Evolutionary conservation across 2,797 vertebrate genomes (phyloP), one percentile per base, ranked within the genome.

Genomic region (Gymnoscopelus braueri): DNA sequence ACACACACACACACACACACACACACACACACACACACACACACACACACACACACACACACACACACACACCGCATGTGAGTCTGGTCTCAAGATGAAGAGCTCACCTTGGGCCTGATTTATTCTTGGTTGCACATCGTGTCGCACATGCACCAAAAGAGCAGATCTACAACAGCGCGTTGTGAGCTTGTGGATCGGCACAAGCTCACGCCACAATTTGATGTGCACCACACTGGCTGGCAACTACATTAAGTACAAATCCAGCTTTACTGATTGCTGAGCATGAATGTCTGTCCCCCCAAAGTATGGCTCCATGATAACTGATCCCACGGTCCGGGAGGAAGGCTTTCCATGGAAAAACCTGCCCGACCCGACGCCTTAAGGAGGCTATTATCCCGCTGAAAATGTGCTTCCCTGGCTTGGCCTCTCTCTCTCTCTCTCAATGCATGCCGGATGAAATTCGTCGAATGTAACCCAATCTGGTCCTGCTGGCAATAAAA

Each of bases 401-500:
- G 50, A 64, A 52, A 79, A 67, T 76, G 57, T 67, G 63, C 68
- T 71, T 69, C 59, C 13, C 24, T 68, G 59, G 32, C 32, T 32
- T 32, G 32, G 32, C 32, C 32, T 32, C 53, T 26, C 73, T 78
- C 58, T 29, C 24, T 52, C 63, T 57, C 64, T 74, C 49, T 65
- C 49, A 67, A 60, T 50, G 53, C 7, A 54, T 60, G 53, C 58
- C 68, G 44, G 74, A 69, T 75, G 60, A 76, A 80, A 82, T 79
- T 73, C 62, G 73, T 71, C 59, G 68, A 78, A 79, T 78, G 76
- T 67, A 65, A 74, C 65, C 77, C 72, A 60, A 67, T 78, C 71
- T 67, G 65, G 63, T 71, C 52, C 77, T 71, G 72, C 78, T 76
- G 60, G 70, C 39, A 58, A 77, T 86, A 44, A 81, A 85, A 85